A percentile compares a stretch with the other conserved stretches of the same genome.
These are phyloP conservation scores for Tetranychus piercei DNA, from an alignment of 2,888 invertebrate species.

Conservation along the genomic window DNA sequence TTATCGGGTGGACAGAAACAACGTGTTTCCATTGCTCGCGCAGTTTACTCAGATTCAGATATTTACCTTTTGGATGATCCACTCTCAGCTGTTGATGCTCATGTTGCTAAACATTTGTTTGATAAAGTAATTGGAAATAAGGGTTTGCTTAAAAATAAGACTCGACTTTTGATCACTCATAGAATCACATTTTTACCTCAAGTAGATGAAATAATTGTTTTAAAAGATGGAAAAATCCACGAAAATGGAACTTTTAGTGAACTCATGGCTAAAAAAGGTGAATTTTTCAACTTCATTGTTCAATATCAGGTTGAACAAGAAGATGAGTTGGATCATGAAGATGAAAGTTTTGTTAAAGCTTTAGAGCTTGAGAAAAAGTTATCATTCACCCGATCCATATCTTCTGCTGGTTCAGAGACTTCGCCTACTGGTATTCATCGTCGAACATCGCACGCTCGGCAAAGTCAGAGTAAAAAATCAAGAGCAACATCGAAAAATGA, in stretches of 20 bases:
- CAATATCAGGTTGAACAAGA: conserved; percentile 33
- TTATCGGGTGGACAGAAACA: conserved; percentile 33
- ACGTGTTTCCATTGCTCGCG: conserved; percentile 38
- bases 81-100: conserved; percentile 57
- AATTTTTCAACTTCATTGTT: conserved; percentile 40
- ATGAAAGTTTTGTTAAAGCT: conserved; percentile 10
- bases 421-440: no score
- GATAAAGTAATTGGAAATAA: conserved; percentile 71
- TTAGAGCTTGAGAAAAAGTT: no score
- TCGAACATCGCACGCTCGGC: no score
- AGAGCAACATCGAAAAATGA: neutral
- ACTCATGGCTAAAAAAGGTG: conserved; percentile 53
- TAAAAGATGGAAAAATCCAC: conserved; percentile 66
- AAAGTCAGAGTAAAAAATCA: no score
- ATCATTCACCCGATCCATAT: no score
- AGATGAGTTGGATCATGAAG: conserved; percentile 27
- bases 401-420: no score
- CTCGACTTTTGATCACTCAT: conserved; percentile 82
- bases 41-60: conserved; percentile 55
- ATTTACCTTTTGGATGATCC: conserved; percentile 36
- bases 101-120: conserved; percentile 93
- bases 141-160: conserved; percentile 40
- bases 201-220: conserved; percentile 70
- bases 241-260: conserved; percentile 79
- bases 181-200: conserved; percentile 77